A percentile compares a stretch with the other conserved stretches of the same genome.
Evolutionary conservation across 2,797 vertebrate species (phyloP).

Genomic region (Hozukius guyotensis): DNA sequence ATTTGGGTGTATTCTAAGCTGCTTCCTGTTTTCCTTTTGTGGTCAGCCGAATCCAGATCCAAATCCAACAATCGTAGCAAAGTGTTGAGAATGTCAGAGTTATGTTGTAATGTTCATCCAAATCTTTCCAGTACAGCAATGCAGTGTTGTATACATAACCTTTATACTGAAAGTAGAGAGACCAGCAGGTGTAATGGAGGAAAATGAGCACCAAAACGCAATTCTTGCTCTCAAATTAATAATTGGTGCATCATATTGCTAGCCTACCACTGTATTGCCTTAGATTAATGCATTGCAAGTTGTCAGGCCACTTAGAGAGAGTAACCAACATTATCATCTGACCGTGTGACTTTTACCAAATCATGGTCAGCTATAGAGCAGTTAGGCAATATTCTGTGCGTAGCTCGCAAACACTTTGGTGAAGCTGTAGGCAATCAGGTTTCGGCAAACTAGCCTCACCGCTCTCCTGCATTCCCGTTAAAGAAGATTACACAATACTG

Average conservation of each 20-base stretch:
- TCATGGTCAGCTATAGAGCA: no score
- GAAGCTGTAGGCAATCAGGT: neutral
- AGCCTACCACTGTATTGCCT: neutral
- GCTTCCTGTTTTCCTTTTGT: conserved; percentile 38
- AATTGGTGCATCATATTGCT: neutral
- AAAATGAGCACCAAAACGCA: neutral
- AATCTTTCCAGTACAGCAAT: neutral
- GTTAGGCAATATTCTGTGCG: neutral
- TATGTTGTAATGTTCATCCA: neutral
- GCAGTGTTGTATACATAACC: neutral
- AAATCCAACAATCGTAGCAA: neutral
- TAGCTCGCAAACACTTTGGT: neutral
- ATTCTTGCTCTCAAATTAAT: neutral
- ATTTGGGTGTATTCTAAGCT: conserved; percentile 34
- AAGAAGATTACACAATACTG: conserved; percentile 46
- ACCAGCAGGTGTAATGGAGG: neutral
- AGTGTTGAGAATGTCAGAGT: neutral
- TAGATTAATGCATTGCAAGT: neutral
- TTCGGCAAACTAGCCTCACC: neutral
- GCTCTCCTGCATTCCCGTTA: neutral
- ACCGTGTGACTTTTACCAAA: no score
- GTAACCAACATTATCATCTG: no score
- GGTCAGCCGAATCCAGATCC: conserved; percentile 15
- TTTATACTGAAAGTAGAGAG: neutral
- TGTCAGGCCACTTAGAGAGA: neutral